phyloP scores from a whole-genome alignment of 1,140 invertebrate species.

The Trichoplusia ni region DNA sequence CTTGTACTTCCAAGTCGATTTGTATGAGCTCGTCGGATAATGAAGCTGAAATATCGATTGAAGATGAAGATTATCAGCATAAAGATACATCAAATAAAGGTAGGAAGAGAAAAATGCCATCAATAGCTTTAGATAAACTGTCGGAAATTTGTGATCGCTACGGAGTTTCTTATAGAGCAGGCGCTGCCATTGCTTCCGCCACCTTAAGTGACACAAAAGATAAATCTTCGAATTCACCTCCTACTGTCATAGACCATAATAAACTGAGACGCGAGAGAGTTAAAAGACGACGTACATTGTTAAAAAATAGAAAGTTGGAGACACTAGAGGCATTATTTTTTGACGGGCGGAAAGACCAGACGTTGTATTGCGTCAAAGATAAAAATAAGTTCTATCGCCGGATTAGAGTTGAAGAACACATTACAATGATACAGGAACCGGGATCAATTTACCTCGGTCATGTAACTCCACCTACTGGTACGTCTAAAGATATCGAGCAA shows the following conservation, averaged over 20 bases:
- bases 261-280: neutral
- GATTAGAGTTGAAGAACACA: neutral
- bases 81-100: too few species aligned
- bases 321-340: neutral
- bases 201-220: neutral
- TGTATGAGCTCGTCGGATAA: too few species aligned
- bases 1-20: neutral
- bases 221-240: neutral
- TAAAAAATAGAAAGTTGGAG: neutral
- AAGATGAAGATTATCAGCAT: too few species aligned
- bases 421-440: neutral
- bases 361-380: neutral
- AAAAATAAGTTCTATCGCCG: neutral
- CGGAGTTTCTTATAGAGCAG: neutral
- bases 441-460: neutral
- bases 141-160: neutral
- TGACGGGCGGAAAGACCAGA: neutral
- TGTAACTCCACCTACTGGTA: neutral
- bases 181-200: neutral
- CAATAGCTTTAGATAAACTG: neutral
- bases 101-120: too few species aligned
- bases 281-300: neutral
- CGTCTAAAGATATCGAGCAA: neutral
- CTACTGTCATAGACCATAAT: neutral
- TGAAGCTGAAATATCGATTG: too few species aligned